Evolutionary conservation across 2,888 invertebrate genomes (phyloP).

Genomic region (Cosmorhoe ocellata): DNA sequence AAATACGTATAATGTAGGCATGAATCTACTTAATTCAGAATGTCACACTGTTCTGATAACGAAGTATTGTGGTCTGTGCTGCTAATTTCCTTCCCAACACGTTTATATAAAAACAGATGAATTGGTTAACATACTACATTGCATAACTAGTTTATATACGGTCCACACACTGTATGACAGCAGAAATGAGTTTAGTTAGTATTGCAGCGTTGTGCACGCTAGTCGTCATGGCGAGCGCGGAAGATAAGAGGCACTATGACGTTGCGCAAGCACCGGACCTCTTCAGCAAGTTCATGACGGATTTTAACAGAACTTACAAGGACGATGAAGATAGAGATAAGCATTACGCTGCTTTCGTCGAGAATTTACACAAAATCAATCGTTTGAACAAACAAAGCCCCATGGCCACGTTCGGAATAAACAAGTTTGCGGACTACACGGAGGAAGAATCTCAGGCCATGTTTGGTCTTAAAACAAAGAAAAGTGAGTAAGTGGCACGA

Average conservation of each 20-base stretch:
- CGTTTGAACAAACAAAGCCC: conserved; percentile 28
- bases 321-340: not conserved
- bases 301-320: not conserved
- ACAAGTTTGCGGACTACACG: conserved; percentile 52
- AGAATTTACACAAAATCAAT: conserved; percentile 7
- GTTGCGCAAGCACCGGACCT: conserved; percentile 36
- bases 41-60: too few relatives aligned
- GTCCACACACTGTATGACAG: not conserved
- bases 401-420: conserved; percentile 43
- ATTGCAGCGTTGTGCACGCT: conserved; percentile 25
- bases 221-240: conserved; percentile 31
- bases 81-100: too few relatives aligned
- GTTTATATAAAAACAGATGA: too few relatives aligned
- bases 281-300: conserved; percentile 42
- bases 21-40: too few relatives aligned
- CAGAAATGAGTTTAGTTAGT: conserved; percentile 26
- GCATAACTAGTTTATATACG: too few relatives aligned
- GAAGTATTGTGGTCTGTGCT: too few relatives aligned
- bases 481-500: not conserved
- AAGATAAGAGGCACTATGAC: conserved; percentile 33
- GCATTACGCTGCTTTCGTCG: not conserved
- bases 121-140: too few relatives aligned
- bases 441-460: conserved; percentile 37
- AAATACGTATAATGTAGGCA: too few relatives aligned
- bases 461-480: conserved; percentile 25